phyloP scores from a whole-genome alignment of 1,140 invertebrate species.

The Leptinotarsa defecta region DNA sequence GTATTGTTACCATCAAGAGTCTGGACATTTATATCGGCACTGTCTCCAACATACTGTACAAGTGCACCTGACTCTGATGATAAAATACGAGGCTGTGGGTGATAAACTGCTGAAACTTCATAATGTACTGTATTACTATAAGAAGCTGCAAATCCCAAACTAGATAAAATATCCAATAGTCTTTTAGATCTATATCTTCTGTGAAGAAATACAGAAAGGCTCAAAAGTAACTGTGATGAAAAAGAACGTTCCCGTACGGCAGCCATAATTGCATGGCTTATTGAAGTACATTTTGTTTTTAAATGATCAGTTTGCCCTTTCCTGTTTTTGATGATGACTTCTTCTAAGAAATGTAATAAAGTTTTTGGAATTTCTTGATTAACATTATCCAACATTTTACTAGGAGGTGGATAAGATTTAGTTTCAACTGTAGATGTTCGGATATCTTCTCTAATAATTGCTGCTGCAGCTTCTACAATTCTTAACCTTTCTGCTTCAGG shows the following conservation, averaged over 20 bases:
- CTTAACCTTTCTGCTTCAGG: conserved; percentile 40
- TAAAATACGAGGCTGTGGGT: no score
- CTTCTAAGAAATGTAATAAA: conserved; percentile 46
- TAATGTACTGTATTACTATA: no score
- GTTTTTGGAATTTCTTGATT: conserved; percentile 51
- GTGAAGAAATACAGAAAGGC: no score
- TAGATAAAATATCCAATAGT: no score
- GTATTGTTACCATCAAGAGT: conserved; percentile 53
- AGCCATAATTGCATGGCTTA: conserved; percentile 45
- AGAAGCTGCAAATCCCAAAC: no score
- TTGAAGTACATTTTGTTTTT: conserved; percentile 49
- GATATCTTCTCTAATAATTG: conserved; percentile 54
- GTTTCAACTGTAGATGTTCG: conserved; percentile 47
- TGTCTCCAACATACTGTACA: conserved; percentile 50
- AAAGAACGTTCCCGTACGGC: no score
- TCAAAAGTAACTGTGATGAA: no score
- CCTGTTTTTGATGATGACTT: conserved; percentile 49
- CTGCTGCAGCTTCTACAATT: conserved; percentile 52
- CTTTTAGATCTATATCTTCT: no score
- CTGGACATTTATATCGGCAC: conserved; percentile 53
- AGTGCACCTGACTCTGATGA: no score
- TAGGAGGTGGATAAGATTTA: conserved; percentile 49
- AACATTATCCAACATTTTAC: conserved; percentile 40
- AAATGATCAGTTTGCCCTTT: conserved; percentile 43
- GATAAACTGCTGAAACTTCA: no score